Conservation (phyloP, 2,113 vertebrate species). For the Nematolebias whitei region DNA sequence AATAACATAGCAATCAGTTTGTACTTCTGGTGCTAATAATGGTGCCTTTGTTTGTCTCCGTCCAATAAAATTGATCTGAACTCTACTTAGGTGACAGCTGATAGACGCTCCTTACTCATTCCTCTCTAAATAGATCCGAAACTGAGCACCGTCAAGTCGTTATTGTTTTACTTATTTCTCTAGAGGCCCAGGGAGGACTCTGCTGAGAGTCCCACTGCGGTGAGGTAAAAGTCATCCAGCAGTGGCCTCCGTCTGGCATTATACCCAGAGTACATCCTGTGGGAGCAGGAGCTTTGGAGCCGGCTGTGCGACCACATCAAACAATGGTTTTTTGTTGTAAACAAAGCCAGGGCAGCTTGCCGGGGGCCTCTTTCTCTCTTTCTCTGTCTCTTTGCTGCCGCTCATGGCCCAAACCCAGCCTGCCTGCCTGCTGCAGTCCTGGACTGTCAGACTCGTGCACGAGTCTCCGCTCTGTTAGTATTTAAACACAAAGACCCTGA, state of each 20-base stretch:
- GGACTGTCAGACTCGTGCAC: constrained; percentile 70
- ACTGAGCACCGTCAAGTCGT: constrained; percentile 31
- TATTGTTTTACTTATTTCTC: constrained; percentile 61
- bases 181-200: constrained; percentile 58
- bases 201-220: constrained; percentile 54
- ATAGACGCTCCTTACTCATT: constrained; percentile 30
- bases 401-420: constrained; percentile 60
- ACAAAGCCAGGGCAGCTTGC: constrained; percentile 84
- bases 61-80: constrained; percentile 20
- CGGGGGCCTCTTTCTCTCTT: constrained; percentile 58
- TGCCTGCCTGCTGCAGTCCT: constrained; percentile 67
- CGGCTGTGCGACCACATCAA: constrained; percentile 81
- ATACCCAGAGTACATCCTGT: constrained; percentile 83
- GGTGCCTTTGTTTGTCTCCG: constrained; percentile 13
- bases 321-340: constrained; percentile 86
- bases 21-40: neutral
- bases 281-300: constrained; percentile 79
- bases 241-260: constrained; percentile 79
- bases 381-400: constrained; percentile 30
- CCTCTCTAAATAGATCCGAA: constrained; percentile 23
- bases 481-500: constrained; percentile 65
- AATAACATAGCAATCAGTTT: neutral
- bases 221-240: constrained; percentile 74
- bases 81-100: neutral
- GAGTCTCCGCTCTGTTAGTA: constrained; percentile 61